These are phyloP conservation scores for Campoplex nolae DNA, from an alignment of 2,888 invertebrate species.

Conservation along the genomic window DNA sequence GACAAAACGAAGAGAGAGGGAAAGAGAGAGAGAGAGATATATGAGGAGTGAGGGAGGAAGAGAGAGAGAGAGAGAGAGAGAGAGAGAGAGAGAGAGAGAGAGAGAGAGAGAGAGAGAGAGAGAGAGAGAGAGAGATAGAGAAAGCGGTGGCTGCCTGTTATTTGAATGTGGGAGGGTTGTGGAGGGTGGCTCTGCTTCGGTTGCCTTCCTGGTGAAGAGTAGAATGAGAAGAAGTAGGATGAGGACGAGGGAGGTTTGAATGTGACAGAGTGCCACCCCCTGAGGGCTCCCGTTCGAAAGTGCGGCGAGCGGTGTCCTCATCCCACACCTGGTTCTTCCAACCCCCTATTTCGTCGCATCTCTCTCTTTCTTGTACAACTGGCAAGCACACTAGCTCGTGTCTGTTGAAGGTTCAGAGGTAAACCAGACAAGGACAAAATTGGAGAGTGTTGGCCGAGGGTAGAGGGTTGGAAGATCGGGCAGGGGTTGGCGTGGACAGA, in stretches of 20 bases:
- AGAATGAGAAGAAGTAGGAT: conserved; percentile 63
- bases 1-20: conserved; percentile 36
- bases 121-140: conserved; percentile 47
- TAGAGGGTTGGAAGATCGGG: conserved; percentile 75
- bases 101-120: conserved; percentile 42
- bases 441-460: conserved; percentile 62
- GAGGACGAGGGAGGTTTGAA: conserved; percentile 79
- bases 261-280: conserved; percentile 84
- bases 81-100: conserved; percentile 45
- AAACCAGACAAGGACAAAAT: conserved; percentile 62
- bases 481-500: conserved; percentile 83
- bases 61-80: conserved; percentile 52
- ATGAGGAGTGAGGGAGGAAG: conserved; percentile 3
- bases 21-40: conserved; percentile 42
- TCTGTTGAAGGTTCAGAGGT: conserved; percentile 69
- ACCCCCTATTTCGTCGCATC: conserved; percentile 55
- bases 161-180: conserved; percentile 80
- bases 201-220: conserved; percentile 62
- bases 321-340: conserved; percentile 64
- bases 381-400: conserved; percentile 66
- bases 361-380: conserved; percentile 57
- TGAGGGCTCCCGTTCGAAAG: conserved; percentile 79
- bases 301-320: conserved; percentile 81
- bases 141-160: conserved; percentile 81
- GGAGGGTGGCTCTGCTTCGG: conserved; percentile 53